Conservation (phyloP, 2,888 invertebrate species). For the Ochlodes sylvanus region DNA sequence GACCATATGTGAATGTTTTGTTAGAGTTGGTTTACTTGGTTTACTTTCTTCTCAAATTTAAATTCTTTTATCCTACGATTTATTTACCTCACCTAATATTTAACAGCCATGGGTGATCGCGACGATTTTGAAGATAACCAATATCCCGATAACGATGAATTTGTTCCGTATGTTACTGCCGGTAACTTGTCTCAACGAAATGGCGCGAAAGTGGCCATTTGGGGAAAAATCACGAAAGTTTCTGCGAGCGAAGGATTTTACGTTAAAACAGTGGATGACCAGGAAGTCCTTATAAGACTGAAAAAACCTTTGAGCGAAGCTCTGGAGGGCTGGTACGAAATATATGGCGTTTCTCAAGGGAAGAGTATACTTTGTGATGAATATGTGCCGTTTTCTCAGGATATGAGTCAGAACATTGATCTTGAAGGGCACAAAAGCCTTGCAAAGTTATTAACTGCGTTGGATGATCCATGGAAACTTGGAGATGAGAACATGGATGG, state of each 20-base stretch:
- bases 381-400: constrained; percentile 69
- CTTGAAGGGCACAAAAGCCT: constrained; percentile 74
- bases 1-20: no score
- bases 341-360: constrained; percentile 76
- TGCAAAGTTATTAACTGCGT: constrained; percentile 67
- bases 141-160: constrained; percentile 79
- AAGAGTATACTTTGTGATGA: constrained; percentile 76
- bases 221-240: constrained; percentile 79
- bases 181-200: constrained; percentile 73
- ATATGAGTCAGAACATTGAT: constrained; percentile 73
- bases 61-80: no score
- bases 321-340: constrained; percentile 80
- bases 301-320: constrained; percentile 70
- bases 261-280: constrained; percentile 77
- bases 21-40: no score
- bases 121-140: constrained; percentile 79
- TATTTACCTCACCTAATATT: background rate
- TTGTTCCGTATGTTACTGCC: constrained; percentile 77
- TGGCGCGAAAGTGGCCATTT: constrained; percentile 77
- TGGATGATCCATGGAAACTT: constrained; percentile 81
- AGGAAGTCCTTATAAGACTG: constrained; percentile 72
- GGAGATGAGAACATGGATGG: constrained; percentile 61
- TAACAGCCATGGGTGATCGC: constrained; percentile 67
- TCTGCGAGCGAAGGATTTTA: constrained; percentile 75
- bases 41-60: no score